phyloP scores from a whole-genome alignment of 2,888 invertebrate genomes.

The Chymomyza caudatula region DNA sequence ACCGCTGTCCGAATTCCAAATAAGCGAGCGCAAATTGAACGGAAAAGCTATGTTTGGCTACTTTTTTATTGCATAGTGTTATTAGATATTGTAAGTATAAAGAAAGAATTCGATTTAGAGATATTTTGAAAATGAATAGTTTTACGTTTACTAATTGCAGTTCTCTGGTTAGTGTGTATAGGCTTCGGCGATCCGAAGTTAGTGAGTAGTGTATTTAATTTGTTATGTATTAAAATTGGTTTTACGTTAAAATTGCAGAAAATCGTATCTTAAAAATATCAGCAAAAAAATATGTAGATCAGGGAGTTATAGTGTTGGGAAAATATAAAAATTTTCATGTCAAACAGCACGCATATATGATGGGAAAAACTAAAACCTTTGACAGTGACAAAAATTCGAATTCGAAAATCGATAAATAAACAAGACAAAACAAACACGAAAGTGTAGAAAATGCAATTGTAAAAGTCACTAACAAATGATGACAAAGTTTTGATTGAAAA shows the following conservation, averaged over 20 bases:
- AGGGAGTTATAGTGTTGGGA: too few species aligned
- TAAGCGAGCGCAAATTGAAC: too few species aligned
- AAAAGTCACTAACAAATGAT: neutral
- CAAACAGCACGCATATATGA: too few species aligned
- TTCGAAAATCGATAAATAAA: neutral
- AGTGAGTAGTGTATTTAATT: neutral
- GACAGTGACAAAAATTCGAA: neutral
- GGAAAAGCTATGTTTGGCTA: too few species aligned
- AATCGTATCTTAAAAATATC: conserved; percentile 75
- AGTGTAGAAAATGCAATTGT: neutral
- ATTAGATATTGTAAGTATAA: too few species aligned
- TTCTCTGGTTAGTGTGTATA: conserved; percentile 15
- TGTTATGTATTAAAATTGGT: conserved; percentile 27
- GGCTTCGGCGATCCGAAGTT: neutral
- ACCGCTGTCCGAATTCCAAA: too few species aligned
- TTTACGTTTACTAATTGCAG: neutral
- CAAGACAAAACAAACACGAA: neutral
- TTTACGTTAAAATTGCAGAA: conserved; percentile 77
- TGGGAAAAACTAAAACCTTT: too few species aligned
- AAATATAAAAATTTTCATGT: too few species aligned
- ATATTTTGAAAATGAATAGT: too few species aligned
- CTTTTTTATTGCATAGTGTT: too few species aligned
- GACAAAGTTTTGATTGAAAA: neutral
- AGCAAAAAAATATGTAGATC: conserved; percentile 4
- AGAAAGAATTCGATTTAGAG: too few species aligned